These are phyloP conservation scores for Carposina sasakii DNA, from an alignment of 1,140 invertebrate genomes.

Conservation along the genomic window DNA sequence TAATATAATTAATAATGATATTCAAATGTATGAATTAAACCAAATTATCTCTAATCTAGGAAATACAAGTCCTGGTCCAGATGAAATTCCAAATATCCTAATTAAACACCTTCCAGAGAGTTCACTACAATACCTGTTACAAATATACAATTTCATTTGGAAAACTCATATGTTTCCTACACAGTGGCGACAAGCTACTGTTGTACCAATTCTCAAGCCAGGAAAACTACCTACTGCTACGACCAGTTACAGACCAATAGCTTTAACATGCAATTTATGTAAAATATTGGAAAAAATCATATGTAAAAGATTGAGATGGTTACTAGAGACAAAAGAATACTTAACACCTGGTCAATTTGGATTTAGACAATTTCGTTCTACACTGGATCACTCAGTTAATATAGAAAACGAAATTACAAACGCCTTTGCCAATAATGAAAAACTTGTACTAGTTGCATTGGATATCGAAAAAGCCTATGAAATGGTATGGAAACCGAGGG, in stretches of 20 bases:
- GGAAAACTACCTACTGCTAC: conserved; percentile 16
- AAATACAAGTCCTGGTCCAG: conserved; percentile 22
- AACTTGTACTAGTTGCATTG: conserved; percentile 14
- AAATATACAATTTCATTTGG: conserved; percentile 22
- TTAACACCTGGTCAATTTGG: conserved; percentile 20
- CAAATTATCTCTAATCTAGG: conserved; percentile 11
- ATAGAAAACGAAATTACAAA: conserved; percentile 21
- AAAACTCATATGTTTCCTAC: conserved; percentile 21
- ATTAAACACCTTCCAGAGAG: conserved; percentile 20
- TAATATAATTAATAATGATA: conserved; percentile 20
- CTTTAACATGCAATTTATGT: conserved; percentile 24
- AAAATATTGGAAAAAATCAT: conserved; percentile 30
- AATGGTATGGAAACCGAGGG: conserved; percentile 27
- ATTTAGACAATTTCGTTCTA: conserved; percentile 19
- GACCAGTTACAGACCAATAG: conserved; percentile 25
- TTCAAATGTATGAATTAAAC: conserved; percentile 16
- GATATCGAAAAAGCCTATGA: conserved; percentile 29
- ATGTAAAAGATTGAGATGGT: conserved; percentile 26
- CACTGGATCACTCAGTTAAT: conserved; percentile 17
- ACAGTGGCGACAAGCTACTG: conserved; percentile 20
- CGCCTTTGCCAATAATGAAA: conserved; percentile 19
- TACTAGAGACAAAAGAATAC: conserved; percentile 16
- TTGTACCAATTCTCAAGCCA: conserved; percentile 23
- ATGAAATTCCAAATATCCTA: conserved; percentile 25
- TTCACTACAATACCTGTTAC: conserved; percentile 18